These are phyloP conservation scores for Anas georgica DNA, from an alignment of 2,797 vertebrate species.

Conservation along the genomic window DNA sequence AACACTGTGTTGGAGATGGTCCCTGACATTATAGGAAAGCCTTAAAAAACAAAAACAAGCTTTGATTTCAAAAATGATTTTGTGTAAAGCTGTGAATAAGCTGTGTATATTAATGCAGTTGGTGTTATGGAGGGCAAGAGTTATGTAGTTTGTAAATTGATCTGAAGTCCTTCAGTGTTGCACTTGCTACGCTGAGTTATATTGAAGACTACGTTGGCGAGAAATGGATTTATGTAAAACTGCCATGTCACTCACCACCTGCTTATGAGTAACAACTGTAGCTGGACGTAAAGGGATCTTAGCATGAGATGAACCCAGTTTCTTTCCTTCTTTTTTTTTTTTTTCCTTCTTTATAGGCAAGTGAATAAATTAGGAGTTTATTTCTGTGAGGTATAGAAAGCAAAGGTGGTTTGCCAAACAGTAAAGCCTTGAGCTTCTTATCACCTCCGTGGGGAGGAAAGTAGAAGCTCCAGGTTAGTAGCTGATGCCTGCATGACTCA, in stretches of 20 bases:
- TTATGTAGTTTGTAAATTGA: neutral
- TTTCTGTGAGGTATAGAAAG: neutral
- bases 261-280: neutral
- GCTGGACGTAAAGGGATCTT: neutral
- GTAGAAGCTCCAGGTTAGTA: neutral
- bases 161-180: neutral
- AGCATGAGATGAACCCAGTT: neutral
- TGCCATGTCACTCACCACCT: neutral
- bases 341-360: neutral
- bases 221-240: neutral
- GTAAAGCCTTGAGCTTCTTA: neutral
- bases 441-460: rapidly evolving
- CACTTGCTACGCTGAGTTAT: neutral
- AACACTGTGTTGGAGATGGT: neutral
- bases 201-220: neutral
- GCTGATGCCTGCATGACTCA: neutral
- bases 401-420: neutral
- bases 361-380: neutral
- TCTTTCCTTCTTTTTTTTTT: neutral
- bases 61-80: neutral
- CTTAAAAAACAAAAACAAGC: neutral
- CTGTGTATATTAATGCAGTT: neutral
- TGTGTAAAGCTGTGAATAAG: neutral
- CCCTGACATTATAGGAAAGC: neutral
- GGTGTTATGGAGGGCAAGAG: neutral